These are phyloP conservation scores for Chrysochloris asiatica DNA, from an alignment of 2,113 vertebrate genomes.

Conservation along the genomic window DNA sequence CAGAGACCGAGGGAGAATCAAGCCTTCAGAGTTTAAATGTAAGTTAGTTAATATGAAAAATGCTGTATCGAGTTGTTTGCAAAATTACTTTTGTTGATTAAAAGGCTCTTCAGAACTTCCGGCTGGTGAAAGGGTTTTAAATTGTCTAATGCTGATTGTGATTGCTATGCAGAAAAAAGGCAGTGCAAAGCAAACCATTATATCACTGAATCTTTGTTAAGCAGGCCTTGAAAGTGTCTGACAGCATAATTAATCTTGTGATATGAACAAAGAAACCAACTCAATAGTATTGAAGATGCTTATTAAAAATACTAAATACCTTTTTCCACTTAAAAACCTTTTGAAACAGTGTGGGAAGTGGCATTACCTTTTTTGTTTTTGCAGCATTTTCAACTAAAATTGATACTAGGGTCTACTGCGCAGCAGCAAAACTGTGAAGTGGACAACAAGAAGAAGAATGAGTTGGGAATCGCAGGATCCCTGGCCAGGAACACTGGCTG, in stretches of 20 bases:
- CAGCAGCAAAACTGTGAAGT: conserved; percentile 88
- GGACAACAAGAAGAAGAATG: conserved; percentile 89
- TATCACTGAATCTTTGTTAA: conserved; percentile 99
- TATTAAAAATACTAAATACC: conserved; percentile 99
- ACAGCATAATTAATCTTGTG: conserved; percentile 99
- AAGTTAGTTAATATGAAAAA: conserved; percentile 91
- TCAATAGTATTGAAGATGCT: conserved; percentile 99
- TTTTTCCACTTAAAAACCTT: conserved; percentile 92
- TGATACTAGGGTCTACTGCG: conserved; percentile 85
- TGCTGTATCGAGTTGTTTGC: conserved; percentile 90
- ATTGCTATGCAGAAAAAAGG: conserved; percentile 95
- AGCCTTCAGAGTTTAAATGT: conserved; percentile 85
- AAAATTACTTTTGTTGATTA: conserved; percentile 98
- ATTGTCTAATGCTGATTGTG: conserved; percentile 98
- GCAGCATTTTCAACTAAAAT: conserved; percentile 87
- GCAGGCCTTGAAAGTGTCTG: conserved; percentile 99
- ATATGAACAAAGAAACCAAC: conserved; percentile 99
- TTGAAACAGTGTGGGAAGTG: conserved; percentile 89
- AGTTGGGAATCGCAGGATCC: conserved; percentile 76
- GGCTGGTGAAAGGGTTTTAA: conserved; percentile 95
- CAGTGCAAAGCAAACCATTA: conserved; percentile 95
- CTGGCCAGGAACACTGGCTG: conserved; percentile 68
- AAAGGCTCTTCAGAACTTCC: conserved; percentile 94
- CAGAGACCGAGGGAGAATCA: conserved; percentile 77
- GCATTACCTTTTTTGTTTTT: conserved; percentile 91